Conservation (phyloP, 2,797 vertebrate genomes). For the Pseudochaenichthys georgianus region DNA sequence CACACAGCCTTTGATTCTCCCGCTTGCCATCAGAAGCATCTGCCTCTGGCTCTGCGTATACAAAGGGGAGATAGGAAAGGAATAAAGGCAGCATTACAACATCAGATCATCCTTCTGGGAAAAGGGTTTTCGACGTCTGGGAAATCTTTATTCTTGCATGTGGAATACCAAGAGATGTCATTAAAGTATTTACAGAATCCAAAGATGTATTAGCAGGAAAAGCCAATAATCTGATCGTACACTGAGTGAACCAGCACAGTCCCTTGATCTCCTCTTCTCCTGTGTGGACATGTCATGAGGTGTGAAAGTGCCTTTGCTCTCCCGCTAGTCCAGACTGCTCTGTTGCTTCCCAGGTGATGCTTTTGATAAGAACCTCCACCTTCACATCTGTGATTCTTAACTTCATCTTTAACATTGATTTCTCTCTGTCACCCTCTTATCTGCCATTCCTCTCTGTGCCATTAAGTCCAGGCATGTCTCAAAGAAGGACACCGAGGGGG, state of each 20-base stretch:
- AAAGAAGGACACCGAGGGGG: conserved; percentile 1
- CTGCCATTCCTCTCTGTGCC: conserved; percentile 28
- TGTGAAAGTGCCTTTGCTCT: conserved; percentile 9
- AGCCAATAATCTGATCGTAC: background rate
- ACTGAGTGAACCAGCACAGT: background rate
- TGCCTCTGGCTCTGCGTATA: background rate
- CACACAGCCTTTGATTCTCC: background rate
- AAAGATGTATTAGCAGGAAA: background rate
- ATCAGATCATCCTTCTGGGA: background rate
- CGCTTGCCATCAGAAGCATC: background rate
- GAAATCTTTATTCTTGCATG: too few species aligned
- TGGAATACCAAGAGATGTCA: too few species aligned
- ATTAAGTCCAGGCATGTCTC: conserved; percentile 65
- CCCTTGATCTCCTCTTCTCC: background rate
- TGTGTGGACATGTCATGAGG: background rate
- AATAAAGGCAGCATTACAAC: too few species aligned
- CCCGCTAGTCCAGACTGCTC: background rate
- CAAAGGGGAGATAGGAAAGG: background rate
- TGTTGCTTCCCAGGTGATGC: conserved; percentile 27
- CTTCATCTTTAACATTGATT: conserved; percentile 42
- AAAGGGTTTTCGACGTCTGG: too few species aligned
- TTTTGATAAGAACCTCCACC: conserved; percentile 32
- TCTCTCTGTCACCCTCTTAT: conserved; percentile 43
- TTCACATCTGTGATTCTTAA: conserved; percentile 3
- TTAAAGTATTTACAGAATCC: too few species aligned